phyloP scores from a whole-genome alignment of 2,113 vertebrate genomes.

The Cyanocitta stelleri region DNA sequence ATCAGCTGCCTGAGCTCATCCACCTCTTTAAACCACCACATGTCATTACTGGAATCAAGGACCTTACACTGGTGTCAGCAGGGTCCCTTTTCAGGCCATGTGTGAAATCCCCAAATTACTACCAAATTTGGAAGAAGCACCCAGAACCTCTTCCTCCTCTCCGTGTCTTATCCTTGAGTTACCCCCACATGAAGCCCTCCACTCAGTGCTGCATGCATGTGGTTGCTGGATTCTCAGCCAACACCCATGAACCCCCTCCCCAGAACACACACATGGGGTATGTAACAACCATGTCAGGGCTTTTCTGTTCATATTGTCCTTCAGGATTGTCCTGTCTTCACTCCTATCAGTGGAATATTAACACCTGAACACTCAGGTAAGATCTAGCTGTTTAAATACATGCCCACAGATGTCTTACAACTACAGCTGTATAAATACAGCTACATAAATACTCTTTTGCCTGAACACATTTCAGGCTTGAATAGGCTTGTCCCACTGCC shows the following conservation, averaged over 20 bases:
- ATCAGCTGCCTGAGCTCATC: neutral
- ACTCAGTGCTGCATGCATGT: fast-evolving
- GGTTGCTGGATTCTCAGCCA: neutral
- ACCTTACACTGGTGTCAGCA: neutral
- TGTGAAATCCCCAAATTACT: neutral
- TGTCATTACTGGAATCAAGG: neutral
- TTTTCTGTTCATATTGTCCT: neutral
- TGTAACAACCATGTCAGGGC: neutral
- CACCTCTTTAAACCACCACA: neutral
- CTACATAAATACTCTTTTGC: neutral
- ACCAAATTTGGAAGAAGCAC: neutral
- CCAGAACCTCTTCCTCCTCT: neutral
- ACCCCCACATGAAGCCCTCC: fast-evolving
- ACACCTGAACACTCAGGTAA: neutral
- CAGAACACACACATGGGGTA: neutral
- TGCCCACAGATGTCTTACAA: neutral
- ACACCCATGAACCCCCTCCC: neutral
- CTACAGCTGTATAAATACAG: neutral
- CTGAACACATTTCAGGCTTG: neutral
- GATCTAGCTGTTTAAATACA: neutral
- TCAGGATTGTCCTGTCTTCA: neutral
- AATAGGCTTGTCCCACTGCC: neutral
- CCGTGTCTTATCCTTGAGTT: neutral
- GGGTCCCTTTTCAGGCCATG: neutral
- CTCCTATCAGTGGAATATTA: neutral